Base-by-base conservation (phyloP, 2,113 vertebrate species). In the Aythya baeri region DNA sequence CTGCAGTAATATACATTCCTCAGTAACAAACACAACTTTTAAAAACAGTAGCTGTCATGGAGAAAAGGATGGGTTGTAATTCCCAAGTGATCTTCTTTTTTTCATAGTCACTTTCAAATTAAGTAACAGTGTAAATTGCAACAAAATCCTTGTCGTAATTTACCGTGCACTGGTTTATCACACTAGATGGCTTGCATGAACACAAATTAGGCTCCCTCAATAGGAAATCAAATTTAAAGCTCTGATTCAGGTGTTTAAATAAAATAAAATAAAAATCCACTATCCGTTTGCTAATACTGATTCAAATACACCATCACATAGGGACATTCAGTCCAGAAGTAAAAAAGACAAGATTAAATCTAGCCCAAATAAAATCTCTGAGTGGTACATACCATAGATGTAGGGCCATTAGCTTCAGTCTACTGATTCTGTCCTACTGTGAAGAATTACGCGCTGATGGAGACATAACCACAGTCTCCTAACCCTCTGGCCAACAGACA, bases 361-460 rank as follows among this genome's bases (percentile, higher is more conserved):
- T 43, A 73, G 26, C 41, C 46, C 27, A 82, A 55, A 86, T 11
- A 55, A 81, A 83, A 92, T 22, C 3, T 17, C 12, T 18, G 12
- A 86, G 13, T 18, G 26, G 12, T 1, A 1, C 21, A 50, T 27
- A 31, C 5, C 21, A 34, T 1, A 67, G 27, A n/a, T 2, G 2
- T 8, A 54, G 13, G 44, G 11, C 13, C 52, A 9, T 84, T 32
- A 49, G 32, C 5, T 77, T 63, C 41, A 41, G 38, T 41, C 38
- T 55, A 9, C 34, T 12, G 15, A 78, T 34, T 16, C 22, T 31
- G 3, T 62, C 20, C 43, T 54, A 38, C 13, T 23, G 18, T 3
- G 8, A 8, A 3, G 62, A 77, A 71, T 59, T 63, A 12, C 11
- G 6, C 3, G 13, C 14, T 57, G 18, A 15, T 44, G 9, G 4